A percentile compares a stretch with the other conserved stretches of the same genome.
These are phyloP conservation scores for Burhinus oedicnemus DNA, from an alignment of 2,113 vertebrate species.

Conservation along the genomic window DNA sequence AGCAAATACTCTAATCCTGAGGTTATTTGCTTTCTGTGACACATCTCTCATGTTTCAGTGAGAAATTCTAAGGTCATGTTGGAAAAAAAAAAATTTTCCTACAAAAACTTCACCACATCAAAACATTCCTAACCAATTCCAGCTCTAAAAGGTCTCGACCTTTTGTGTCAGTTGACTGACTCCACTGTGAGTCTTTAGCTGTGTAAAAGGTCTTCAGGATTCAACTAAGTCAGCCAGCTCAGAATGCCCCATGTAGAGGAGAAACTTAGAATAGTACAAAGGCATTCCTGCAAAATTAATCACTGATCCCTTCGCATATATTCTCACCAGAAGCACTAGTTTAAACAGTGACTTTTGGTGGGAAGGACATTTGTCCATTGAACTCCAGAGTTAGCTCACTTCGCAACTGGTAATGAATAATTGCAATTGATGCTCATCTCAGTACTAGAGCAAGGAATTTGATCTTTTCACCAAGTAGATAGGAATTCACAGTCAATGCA, in stretches of 20 bases:
- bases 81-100: neutral
- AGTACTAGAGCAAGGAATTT: neutral
- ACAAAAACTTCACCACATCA: neutral
- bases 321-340: neutral
- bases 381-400: neutral
- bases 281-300: slow-evolving; percentile 4
- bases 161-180: neutral
- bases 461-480: neutral
- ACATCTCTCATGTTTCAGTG: neutral
- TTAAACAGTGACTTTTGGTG: neutral
- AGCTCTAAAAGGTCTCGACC: neutral
- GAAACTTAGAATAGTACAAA: slow-evolving; percentile 17
- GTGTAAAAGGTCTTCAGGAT: neutral
- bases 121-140: neutral
- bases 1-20: neutral
- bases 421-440: neutral
- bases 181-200: neutral
- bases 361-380: neutral
- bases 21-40: neutral
- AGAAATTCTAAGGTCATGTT: neutral
- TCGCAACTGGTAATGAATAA: neutral
- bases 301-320: neutral
- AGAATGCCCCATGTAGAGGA: neutral
- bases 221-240: neutral
- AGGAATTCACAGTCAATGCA: neutral